These are phyloP conservation scores for Drosophila infuscata DNA, from an alignment of 2,888 invertebrate genomes.

Conservation along the genomic window DNA sequence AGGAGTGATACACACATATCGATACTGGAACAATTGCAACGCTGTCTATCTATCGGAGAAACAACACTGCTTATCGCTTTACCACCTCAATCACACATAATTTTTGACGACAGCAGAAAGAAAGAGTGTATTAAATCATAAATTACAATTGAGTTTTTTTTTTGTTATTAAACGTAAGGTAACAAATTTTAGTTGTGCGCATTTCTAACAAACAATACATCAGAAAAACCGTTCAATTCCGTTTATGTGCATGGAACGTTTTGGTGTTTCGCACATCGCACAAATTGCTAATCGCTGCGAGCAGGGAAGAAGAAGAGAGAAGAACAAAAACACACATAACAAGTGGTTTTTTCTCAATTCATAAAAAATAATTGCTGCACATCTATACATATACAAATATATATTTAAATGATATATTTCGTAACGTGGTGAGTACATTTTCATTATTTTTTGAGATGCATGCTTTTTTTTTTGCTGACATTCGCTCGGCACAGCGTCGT, in stretches of 20 bases:
- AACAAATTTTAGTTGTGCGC: conserved; percentile 42
- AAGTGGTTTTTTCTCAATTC: conserved; percentile 67
- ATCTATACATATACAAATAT: conserved; percentile 3
- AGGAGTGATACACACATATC: background rate
- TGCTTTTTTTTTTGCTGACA: conserved; percentile 10
- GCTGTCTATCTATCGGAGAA: conserved; percentile 2
- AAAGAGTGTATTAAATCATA: conserved; percentile 48
- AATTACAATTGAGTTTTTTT: conserved; percentile 44
- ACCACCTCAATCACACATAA: conserved; percentile 52
- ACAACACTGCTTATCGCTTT: conserved; percentile 28
- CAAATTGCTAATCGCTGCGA: conserved; percentile 25
- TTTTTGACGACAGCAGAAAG: conserved; percentile 59
- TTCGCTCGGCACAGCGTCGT: conserved; percentile 17
- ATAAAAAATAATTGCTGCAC: conserved; percentile 41
- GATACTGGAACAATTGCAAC: conserved; percentile 12
- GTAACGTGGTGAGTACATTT: conserved; percentile 40
- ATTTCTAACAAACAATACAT: conserved; percentile 18
- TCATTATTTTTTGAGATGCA: background rate
- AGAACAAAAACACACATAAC: conserved; percentile 59
- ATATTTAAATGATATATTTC: conserved; percentile 8
- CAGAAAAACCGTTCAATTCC: conserved; percentile 10
- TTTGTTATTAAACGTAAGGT: conserved; percentile 26
- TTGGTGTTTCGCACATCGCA: conserved; percentile 58
- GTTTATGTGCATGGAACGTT: conserved; percentile 54
- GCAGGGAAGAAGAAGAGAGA: conserved; percentile 20